Evolutionary conservation across 1,140 invertebrate species (phyloP).

Genomic region (Campoletis sonorensis): DNA sequence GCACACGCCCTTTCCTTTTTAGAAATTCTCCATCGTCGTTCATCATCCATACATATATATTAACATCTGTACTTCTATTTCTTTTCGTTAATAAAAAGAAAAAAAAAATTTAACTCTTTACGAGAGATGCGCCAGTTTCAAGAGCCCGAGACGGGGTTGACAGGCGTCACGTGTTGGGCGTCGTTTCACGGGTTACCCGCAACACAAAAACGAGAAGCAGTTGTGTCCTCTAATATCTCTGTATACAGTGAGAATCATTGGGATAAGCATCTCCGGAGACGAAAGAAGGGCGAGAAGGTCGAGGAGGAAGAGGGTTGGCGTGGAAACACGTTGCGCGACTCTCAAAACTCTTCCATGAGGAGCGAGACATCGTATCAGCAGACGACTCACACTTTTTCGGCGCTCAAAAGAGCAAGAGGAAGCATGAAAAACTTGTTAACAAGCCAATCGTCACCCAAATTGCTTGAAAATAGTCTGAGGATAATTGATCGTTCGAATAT

Average conservation of each 20-base stretch:
- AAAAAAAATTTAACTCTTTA: neutral
- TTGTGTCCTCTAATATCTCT: neutral
- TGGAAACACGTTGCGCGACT: too few species aligned
- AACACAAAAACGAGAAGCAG: slow-evolving; percentile 28
- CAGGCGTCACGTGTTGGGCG: slow-evolving; percentile 52
- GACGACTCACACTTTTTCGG: neutral
- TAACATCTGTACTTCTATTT: neutral
- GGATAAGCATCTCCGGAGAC: neutral
- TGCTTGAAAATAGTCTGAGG: slow-evolving; percentile 53
- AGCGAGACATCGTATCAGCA: neutral
- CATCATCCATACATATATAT: too few species aligned
- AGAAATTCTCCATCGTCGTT: too few species aligned
- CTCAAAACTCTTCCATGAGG: slow-evolving; percentile 4
- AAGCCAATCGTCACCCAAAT: slow-evolving; percentile 60
- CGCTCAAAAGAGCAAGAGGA: slow-evolving; percentile 1
- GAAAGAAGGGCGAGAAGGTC: neutral
- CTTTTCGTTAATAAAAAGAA: slow-evolving; percentile 30
- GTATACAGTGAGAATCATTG: slow-evolving; percentile 5
- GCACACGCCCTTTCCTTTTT: slow-evolving; percentile 12
- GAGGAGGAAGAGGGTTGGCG: too few species aligned
- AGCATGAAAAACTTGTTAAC: slow-evolving; percentile 62
- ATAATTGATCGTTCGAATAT: neutral
- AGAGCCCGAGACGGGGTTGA: slow-evolving; percentile 39
- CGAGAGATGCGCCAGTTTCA: neutral
- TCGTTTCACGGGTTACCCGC: slow-evolving; percentile 1